phyloP scores from a whole-genome alignment of 2,888 invertebrate species.

The Caenorhabditis becei region DNA sequence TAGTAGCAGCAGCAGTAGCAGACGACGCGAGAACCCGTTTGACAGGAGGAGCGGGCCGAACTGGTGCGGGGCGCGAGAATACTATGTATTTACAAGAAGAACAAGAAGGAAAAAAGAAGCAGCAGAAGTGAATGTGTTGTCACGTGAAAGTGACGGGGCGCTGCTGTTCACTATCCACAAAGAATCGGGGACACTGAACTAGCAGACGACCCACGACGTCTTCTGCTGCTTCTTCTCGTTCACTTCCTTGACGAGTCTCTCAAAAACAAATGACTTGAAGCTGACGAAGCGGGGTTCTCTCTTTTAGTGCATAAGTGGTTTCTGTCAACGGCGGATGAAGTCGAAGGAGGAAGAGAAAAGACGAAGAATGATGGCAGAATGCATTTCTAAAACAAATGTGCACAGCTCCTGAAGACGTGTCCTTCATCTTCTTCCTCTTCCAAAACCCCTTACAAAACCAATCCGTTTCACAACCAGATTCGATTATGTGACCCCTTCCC shows the following conservation, averaged over 20 bases:
- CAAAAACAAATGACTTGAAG: constrained; percentile 22
- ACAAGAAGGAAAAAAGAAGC: neutral
- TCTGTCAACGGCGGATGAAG: constrained; percentile 23
- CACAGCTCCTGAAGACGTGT: constrained; percentile 33
- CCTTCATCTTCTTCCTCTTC: constrained; percentile 44
- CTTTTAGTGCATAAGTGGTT: constrained; percentile 19
- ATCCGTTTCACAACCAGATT: constrained; percentile 48
- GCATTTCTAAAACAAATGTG: constrained; percentile 57
- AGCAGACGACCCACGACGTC: constrained; percentile 10
- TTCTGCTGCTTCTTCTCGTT: neutral
- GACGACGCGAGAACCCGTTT: constrained; percentile 48
- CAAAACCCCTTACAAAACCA: constrained; percentile 42
- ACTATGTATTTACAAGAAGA: constrained; percentile 35
- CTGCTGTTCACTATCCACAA: constrained; percentile 6
- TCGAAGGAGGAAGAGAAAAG: constrained; percentile 21
- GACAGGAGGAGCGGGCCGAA: constrained; percentile 30
- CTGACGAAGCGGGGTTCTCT: neutral
- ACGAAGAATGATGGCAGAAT: constrained; percentile 53
- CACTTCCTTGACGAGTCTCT: neutral
- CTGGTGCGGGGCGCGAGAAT: constrained; percentile 27
- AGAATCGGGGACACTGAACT: constrained; percentile 9
- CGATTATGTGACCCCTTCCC: constrained; percentile 52
- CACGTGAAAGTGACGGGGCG: constrained; percentile 38
- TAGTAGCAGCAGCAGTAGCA: constrained; percentile 29
- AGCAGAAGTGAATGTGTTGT: constrained; percentile 22